Conservation (phyloP, 2,797 vertebrate genomes). For the Pantherophis vulpinus region DNA sequence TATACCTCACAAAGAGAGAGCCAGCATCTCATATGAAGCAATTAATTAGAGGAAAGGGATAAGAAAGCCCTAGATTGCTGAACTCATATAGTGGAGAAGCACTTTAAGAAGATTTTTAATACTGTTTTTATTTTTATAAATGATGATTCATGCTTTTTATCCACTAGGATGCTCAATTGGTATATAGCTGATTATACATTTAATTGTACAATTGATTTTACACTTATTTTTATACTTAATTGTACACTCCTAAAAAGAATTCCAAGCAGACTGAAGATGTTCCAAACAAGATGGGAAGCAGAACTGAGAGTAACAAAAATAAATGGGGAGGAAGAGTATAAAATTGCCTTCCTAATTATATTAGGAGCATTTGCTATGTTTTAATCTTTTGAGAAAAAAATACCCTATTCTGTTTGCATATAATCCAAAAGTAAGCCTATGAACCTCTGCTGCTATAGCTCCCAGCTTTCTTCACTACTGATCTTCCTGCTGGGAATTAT, state of each 20-base stretch:
- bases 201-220: not conserved
- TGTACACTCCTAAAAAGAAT: not conserved
- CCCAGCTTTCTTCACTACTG: not conserved
- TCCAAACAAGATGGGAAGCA: not conserved
- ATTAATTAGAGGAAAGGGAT: not conserved
- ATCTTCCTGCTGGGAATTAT: not conserved
- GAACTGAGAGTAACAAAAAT: not conserved
- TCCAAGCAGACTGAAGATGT: not conserved
- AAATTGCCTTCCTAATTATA: not conserved
- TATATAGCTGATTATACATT: not conserved
- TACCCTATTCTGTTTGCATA: not conserved
- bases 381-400: not conserved
- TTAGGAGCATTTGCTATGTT: not conserved
- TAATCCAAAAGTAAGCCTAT: not conserved
- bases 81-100: not conserved
- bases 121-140: not conserved
- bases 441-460: not conserved
- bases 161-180: not conserved
- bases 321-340: not conserved
- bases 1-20: not conserved
- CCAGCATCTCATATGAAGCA: not conserved
- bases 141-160: not conserved
- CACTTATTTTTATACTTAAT: not conserved
- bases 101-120: not conserved
- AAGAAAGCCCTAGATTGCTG: not conserved